These are phyloP conservation scores for Chrysocyon brachyurus DNA, from an alignment of 2,797 vertebrate species.

Conservation along the genomic window DNA sequence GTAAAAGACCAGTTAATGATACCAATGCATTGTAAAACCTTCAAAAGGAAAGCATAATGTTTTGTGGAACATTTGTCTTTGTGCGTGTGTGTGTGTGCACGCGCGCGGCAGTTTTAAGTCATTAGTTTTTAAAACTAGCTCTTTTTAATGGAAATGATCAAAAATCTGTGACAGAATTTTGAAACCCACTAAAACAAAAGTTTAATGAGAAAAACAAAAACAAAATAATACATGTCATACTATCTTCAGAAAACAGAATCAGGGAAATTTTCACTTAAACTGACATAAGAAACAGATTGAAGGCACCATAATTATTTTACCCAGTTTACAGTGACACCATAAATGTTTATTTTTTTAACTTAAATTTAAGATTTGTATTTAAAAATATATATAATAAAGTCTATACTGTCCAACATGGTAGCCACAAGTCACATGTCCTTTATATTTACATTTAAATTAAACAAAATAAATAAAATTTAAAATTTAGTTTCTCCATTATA, in stretches of 20 bases:
- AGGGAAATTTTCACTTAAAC: constrained; percentile 46
- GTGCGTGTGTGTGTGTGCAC: neutral
- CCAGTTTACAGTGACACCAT: constrained; percentile 36
- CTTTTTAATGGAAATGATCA: neutral
- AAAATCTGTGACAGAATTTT: neutral
- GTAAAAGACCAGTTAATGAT: neutral
- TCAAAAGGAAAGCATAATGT: neutral
- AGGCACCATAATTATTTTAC: constrained; percentile 39
- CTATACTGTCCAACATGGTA: neutral
- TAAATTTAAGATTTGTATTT: constrained; percentile 43
- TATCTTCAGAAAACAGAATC: neutral
- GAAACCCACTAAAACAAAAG: neutral
- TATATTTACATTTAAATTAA: constrained; percentile 41
- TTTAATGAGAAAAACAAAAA: neutral
- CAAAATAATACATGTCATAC: neutral
- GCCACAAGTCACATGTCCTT: neutral
- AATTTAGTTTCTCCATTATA: neutral
- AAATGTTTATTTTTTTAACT: constrained; percentile 75
- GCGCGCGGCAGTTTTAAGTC: neutral
- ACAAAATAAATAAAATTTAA: neutral
- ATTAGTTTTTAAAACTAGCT: neutral
- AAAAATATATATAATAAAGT: constrained; percentile 43
- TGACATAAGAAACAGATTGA: constrained; percentile 7
- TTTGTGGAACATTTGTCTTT: neutral
- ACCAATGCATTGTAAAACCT: neutral